A percentile compares a stretch with the other conserved stretches of the same genome.
Evolutionary conservation across 1,140 invertebrate genomes (phyloP).

Genomic region (Heliconius hermathena): DNA sequence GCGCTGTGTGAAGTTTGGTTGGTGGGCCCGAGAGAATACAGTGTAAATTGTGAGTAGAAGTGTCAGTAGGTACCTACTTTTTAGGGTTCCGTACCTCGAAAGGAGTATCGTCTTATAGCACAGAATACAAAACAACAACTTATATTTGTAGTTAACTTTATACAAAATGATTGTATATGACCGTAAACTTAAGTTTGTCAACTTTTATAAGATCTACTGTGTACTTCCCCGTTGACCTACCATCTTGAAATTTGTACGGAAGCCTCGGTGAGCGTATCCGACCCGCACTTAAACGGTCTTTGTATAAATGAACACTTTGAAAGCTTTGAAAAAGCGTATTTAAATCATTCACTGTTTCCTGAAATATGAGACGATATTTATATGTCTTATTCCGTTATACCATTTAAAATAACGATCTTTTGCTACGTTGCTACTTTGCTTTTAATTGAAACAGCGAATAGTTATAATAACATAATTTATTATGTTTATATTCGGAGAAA

Average conservation of each 20-base stretch:
- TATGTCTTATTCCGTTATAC: neutral
- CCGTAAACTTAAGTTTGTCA: too few species aligned
- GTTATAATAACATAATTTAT: neutral
- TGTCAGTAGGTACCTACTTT: neutral
- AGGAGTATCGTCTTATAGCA: too few species aligned
- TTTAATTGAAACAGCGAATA: neutral
- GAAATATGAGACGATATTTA: neutral
- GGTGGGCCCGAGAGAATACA: slow-evolving; percentile 15
- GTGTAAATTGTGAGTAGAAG: neutral
- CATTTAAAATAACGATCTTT: neutral
- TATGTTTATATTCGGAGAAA: too few species aligned
- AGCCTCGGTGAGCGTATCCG: too few species aligned
- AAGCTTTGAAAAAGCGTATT: neutral
- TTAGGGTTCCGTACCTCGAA: too few species aligned
- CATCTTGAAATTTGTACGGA: too few species aligned
- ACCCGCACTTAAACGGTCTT: neutral
- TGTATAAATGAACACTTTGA: neutral
- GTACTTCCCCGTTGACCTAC: too few species aligned
- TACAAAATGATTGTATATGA: too few species aligned
- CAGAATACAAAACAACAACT: too few species aligned
- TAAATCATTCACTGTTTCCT: neutral
- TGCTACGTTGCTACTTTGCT: neutral
- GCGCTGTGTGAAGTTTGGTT: slow-evolving; percentile 19
- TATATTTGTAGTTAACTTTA: too few species aligned
- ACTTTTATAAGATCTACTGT: too few species aligned